A percentile compares a stretch with the other conserved stretches of the same genome.
Conservation (phyloP, 2,888 invertebrate species). For the Allacma fusca region DNA sequence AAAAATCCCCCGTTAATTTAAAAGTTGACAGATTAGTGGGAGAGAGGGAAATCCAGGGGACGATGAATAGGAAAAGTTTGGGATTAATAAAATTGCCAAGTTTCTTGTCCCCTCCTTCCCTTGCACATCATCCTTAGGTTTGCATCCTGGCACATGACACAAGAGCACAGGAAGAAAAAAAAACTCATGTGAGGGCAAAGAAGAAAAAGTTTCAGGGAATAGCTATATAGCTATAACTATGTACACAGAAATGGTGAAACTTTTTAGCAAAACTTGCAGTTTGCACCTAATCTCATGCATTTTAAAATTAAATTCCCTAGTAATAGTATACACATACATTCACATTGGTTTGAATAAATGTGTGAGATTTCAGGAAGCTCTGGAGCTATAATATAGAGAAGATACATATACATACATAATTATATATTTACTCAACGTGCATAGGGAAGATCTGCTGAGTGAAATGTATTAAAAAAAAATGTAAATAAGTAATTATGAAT, state of each 20-base stretch:
- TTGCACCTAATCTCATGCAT: constrained; percentile 16
- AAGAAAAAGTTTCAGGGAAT: background rate
- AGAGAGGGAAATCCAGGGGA: background rate
- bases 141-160: background rate
- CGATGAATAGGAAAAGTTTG: constrained; percentile 11
- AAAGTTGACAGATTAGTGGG: constrained; percentile 8
- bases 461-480: no score
- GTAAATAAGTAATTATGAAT: no score
- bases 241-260: background rate
- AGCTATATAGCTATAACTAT: no score
- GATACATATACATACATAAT: no score
- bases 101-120: background rate
- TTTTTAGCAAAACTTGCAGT: background rate
- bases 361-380: no score
- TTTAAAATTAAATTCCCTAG: constrained; percentile 9
- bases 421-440: no score
- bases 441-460: no score
- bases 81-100: constrained; percentile 10
- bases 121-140: background rate
- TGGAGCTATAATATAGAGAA: no score
- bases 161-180: background rate
- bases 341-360: no score
- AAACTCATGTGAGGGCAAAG: background rate
- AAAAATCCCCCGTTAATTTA: constrained; percentile 11
- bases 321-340: no score